Evolutionary conservation across 2,888 invertebrate species (phyloP).

Genomic region (Melieria picta): DNA sequence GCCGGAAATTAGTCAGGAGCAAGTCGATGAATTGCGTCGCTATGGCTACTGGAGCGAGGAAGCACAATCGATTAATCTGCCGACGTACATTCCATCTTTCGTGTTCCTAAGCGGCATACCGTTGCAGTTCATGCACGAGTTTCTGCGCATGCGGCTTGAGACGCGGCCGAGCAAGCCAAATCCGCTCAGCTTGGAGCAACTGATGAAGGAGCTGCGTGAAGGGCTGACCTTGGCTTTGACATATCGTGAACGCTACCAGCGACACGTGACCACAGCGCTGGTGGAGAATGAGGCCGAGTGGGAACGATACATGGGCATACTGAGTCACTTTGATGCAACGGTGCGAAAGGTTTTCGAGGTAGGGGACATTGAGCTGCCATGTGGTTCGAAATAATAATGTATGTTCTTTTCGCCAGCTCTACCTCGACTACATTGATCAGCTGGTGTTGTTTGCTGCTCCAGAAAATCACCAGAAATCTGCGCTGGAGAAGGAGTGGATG

Average conservation of each 20-base stretch:
- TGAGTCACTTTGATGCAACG: constrained; percentile 80
- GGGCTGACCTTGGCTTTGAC: constrained; percentile 85
- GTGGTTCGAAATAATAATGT: no score
- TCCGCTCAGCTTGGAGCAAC: constrained; percentile 84
- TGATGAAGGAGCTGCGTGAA: constrained; percentile 91
- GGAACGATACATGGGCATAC: constrained; percentile 70
- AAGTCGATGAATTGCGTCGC: constrained; percentile 62
- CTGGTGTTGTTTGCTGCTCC: constrained; percentile 74
- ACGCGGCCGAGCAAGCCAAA: constrained; percentile 85
- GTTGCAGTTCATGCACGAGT: constrained; percentile 92
- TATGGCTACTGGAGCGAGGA: constrained; percentile 84
- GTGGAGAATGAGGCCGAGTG: constrained; percentile 67
- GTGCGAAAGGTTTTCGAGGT: constrained; percentile 79
- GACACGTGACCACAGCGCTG: constrained; percentile 72
- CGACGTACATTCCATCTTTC: constrained; percentile 86
- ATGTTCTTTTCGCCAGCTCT: constrained; percentile 70
- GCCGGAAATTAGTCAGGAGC: constrained; percentile 61
- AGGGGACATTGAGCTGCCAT: constrained; percentile 45
- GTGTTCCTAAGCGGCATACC: constrained; percentile 87
- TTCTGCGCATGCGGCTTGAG: constrained; percentile 85
- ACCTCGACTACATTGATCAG: constrained; percentile 85
- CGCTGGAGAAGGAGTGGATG: constrained; percentile 88
- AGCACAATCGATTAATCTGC: constrained; percentile 79
- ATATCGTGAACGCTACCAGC: constrained; percentile 80
- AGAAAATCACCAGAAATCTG: constrained; percentile 72